Conservation (phyloP, 2,113 vertebrate genomes). For the Podarcis cretensis region DNA sequence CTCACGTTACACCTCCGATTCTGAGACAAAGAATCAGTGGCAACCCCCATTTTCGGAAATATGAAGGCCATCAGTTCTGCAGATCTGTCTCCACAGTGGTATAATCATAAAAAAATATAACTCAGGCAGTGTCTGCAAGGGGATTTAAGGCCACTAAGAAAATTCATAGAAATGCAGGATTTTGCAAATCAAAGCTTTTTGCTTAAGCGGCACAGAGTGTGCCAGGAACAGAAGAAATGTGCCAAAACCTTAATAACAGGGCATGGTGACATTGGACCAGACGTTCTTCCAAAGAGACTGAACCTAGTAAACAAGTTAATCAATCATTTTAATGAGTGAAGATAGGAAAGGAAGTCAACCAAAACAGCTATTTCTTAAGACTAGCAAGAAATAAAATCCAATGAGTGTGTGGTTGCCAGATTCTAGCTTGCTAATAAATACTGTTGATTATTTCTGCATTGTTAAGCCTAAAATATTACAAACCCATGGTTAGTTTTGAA, state of each 20-base stretch:
- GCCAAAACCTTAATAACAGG: slow-evolving; percentile 15
- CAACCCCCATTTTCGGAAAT: not conserved
- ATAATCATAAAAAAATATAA: not conserved
- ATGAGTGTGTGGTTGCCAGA: not conserved
- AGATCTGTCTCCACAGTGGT: not conserved
- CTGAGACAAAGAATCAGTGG: not conserved
- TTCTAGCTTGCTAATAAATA: not conserved
- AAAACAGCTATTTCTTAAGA: not conserved
- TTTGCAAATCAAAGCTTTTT: slow-evolving; percentile 8
- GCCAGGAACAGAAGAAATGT: slow-evolving; percentile 6
- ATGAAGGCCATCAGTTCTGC: not conserved
- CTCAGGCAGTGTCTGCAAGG: not conserved
- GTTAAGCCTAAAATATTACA: not conserved
- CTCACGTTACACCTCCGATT: not conserved
- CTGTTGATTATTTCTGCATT: not conserved
- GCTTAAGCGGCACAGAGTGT: not conserved
- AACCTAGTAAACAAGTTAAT: slow-evolving; percentile 31
- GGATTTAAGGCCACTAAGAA: not conserved
- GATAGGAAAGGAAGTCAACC: slow-evolving; percentile 10
- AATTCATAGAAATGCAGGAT: not conserved
- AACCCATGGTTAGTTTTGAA: not conserved
- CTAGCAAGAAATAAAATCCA: not conserved
- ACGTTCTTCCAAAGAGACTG: slow-evolving; percentile 13
- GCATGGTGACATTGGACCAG: slow-evolving; percentile 22
- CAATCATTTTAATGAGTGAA: slow-evolving; percentile 29